phyloP scores from a whole-genome alignment of 1,140 invertebrate genomes.

The Thalassaphorura encarpata region DNA sequence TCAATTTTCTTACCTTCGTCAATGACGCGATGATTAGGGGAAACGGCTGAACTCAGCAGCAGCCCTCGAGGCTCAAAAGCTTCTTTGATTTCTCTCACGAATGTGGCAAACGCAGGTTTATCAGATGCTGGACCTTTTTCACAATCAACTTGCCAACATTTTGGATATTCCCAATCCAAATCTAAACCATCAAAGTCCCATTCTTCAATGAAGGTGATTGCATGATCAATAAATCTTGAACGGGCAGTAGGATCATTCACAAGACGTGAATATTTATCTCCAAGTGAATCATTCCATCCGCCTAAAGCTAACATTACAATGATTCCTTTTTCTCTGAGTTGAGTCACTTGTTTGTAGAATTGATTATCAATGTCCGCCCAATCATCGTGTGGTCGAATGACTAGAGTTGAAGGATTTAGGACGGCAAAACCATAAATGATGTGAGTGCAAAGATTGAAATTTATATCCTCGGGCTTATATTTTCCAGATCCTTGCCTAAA shows the following conservation, averaged over 20 bases:
- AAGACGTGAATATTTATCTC: constrained; percentile 42
- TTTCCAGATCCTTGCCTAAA: constrained; percentile 51
- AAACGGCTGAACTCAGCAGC: constrained; percentile 48
- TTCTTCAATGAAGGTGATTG: constrained; percentile 38
- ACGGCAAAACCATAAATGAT: constrained; percentile 63
- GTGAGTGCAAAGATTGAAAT: constrained; percentile 57
- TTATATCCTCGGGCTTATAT: constrained; percentile 54
- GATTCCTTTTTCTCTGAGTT: constrained; percentile 45
- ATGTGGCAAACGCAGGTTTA: constrained; percentile 53
- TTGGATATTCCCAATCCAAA: constrained; percentile 49
- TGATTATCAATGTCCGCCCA: constrained; percentile 43
- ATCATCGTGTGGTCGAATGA: constrained; percentile 42
- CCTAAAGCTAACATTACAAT: constrained; percentile 45
- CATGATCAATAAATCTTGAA: constrained; percentile 37
- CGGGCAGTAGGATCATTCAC: constrained; percentile 37
- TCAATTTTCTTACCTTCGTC: constrained; percentile 36
- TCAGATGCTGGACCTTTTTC: constrained; percentile 47
- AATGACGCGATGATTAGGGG: constrained; percentile 45
- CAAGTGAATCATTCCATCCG: constrained; percentile 42
- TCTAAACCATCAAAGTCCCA: constrained; percentile 42
- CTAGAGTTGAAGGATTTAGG: constrained; percentile 45
- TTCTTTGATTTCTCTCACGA: constrained; percentile 59
- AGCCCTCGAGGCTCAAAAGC: constrained; percentile 59
- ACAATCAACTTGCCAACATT: constrained; percentile 56
- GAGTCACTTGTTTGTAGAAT: constrained; percentile 53